Percentiles rank a stretch among this genome's conserved stretches.
phyloP scores from a whole-genome alignment of 1,140 invertebrate species.

The Metopolophium dirhodum region DNA sequence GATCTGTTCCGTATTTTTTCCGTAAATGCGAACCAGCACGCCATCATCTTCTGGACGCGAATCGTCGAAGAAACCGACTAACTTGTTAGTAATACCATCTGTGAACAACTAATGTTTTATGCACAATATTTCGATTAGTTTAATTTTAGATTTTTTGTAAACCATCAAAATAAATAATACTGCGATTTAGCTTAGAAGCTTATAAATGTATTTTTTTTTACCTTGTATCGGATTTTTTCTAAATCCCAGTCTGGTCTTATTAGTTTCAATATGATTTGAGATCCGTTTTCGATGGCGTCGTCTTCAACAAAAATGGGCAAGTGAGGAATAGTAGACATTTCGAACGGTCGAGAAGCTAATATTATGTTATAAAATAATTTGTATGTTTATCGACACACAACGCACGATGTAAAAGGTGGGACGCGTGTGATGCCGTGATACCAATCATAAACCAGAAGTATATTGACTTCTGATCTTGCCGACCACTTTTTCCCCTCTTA shows the following conservation, averaged over 20 bases:
- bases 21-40: conserved; percentile 89
- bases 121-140: conserved; percentile 58
- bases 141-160: background rate
- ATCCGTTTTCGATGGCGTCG: conserved; percentile 34
- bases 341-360: background rate
- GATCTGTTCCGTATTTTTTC: conserved; percentile 89
- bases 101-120: conserved; percentile 78
- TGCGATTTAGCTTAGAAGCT: background rate
- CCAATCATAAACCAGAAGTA: background rate
- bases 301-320: conserved; percentile 41
- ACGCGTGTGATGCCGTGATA: background rate
- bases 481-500: background rate
- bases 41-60: conserved; percentile 71
- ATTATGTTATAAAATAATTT: background rate
- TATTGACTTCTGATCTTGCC: background rate
- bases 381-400: background rate
- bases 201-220: background rate
- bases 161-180: background rate
- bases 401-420: background rate
- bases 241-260: conserved; percentile 54
- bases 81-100: conserved; percentile 94
- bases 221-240: conserved; percentile 49
- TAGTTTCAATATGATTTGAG: background rate
- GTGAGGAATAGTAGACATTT: conserved; percentile 45
- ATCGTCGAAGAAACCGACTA: conserved; percentile 77